Percentiles rank a stretch among this genome's conserved stretches.
Evolutionary conservation across 2,888 invertebrate species (phyloP).

Genomic region (Morpho helenor): DNA sequence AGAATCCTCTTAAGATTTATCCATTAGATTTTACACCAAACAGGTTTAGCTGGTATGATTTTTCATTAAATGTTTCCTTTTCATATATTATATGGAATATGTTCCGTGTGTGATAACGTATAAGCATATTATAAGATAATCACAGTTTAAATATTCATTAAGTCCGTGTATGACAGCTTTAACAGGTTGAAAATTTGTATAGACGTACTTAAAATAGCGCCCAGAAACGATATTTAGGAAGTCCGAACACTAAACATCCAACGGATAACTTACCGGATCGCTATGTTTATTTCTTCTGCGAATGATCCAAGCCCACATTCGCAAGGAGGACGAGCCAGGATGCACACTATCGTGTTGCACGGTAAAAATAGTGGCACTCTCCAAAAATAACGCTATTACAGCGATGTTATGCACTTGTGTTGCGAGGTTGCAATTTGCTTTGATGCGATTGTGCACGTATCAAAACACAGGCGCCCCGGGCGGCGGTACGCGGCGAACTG

Average conservation of each 20-base stretch:
- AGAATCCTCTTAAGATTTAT: too few relatives aligned
- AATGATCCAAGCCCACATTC: constrained; percentile 57
- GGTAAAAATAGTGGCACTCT: constrained; percentile 46
- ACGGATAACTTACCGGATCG: constrained; percentile 61
- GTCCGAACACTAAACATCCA: constrained; percentile 23
- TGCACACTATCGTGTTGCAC: constrained; percentile 50
- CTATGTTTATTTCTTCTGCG: constrained; percentile 67
- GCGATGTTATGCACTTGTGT: constrained; percentile 47
- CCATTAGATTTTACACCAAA: too few relatives aligned
- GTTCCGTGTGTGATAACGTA: too few relatives aligned
- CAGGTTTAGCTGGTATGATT: too few relatives aligned
- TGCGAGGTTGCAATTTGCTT: constrained; percentile 46
- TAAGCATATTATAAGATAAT: too few relatives aligned
- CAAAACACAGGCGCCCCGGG: constrained; percentile 45
- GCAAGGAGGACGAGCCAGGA: constrained; percentile 41
- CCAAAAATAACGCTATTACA: constrained; percentile 47
- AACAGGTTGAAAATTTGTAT: constrained; percentile 33
- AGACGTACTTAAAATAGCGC: constrained; percentile 26
- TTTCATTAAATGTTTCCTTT: too few relatives aligned
- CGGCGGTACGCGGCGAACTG: constrained; percentile 61
- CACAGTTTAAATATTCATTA: too few relatives aligned
- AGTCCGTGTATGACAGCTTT: constrained; percentile 3
- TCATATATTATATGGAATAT: too few relatives aligned
- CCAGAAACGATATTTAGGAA: constrained; percentile 21
- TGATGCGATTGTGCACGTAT: constrained; percentile 30